These are phyloP conservation scores for Galbula dea DNA, from an alignment of 2,113 vertebrate genomes.

Conservation along the genomic window DNA sequence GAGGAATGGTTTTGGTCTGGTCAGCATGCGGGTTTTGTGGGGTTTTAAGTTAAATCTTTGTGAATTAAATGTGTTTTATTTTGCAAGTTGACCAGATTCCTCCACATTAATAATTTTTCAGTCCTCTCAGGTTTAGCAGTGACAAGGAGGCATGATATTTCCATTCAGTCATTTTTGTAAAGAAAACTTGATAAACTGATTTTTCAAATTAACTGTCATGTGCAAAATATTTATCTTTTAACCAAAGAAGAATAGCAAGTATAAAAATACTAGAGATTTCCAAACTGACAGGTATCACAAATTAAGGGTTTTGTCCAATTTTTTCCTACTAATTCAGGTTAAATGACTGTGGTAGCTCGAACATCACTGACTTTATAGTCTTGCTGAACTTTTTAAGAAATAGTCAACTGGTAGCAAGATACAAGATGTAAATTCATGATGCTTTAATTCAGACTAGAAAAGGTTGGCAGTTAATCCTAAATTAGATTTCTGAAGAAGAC, in stretches of 20 bases:
- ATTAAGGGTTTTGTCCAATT: background rate
- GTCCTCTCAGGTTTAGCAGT: background rate
- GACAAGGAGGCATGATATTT: background rate
- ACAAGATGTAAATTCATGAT: background rate
- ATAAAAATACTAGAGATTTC: background rate
- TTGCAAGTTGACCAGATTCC: background rate
- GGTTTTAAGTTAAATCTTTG: background rate
- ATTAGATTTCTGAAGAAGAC: background rate
- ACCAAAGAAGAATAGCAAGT: background rate
- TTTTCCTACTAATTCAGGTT: background rate
- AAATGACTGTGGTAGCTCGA: background rate
- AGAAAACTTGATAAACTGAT: background rate
- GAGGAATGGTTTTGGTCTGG: background rate
- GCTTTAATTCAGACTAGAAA: slow-evolving; percentile 15
- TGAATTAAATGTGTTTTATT: background rate
- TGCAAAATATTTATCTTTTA: background rate
- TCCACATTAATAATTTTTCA: background rate
- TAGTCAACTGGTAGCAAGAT: background rate
- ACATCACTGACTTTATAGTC: background rate
- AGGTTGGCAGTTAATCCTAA: slow-evolving; percentile 15
- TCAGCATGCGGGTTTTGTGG: background rate
- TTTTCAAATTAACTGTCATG: background rate
- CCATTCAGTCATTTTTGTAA: background rate
- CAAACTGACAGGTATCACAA: background rate
- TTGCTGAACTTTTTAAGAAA: background rate